These are phyloP conservation scores for Chromis chromis DNA, from an alignment of 2,797 vertebrate species.

Conservation along the genomic window DNA sequence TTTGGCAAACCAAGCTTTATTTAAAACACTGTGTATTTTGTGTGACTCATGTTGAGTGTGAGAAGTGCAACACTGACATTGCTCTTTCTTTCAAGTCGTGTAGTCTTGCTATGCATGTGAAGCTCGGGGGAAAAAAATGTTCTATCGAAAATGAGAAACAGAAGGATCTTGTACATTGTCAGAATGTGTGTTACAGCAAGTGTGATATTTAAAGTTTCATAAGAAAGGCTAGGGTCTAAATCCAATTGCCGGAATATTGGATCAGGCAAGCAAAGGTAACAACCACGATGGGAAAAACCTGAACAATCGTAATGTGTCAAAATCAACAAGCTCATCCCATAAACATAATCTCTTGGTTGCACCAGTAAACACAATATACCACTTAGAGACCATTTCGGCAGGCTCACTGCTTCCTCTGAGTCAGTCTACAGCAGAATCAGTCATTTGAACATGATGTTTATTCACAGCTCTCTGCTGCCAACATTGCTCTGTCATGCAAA, in stretches of 20 bases:
- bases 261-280: slow-evolving; percentile 63
- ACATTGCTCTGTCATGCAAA: slow-evolving; percentile 51
- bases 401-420: slow-evolving; percentile 46
- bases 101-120: slow-evolving; percentile 38
- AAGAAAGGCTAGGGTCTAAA: slow-evolving; percentile 31
- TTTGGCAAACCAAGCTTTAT: slow-evolving; percentile 27
- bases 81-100: slow-evolving; percentile 37
- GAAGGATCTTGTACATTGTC: slow-evolving; percentile 45
- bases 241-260: slow-evolving; percentile 49
- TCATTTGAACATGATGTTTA: slow-evolving; percentile 53
- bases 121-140: slow-evolving; percentile 25
- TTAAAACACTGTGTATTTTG: slow-evolving; percentile 13
- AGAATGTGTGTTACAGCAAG: slow-evolving; percentile 43
- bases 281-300: slow-evolving; percentile 45
- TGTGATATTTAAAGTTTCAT: slow-evolving; percentile 64
- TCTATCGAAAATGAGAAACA: slow-evolving; percentile 18
- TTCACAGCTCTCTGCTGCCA: slow-evolving; percentile 42
- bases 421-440: slow-evolving; percentile 39
- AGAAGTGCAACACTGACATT: slow-evolving; percentile 25
- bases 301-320: slow-evolving; percentile 54
- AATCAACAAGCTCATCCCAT: slow-evolving; percentile 61
- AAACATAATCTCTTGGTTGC: slow-evolving; percentile 58
- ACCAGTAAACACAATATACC: slow-evolving; percentile 64
- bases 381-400: slow-evolving; percentile 56
- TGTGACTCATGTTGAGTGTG: slow-evolving; percentile 19